These are phyloP conservation scores for Pseudococcus longispinus DNA, from an alignment of 2,888 invertebrate species.

Conservation along the genomic window DNA sequence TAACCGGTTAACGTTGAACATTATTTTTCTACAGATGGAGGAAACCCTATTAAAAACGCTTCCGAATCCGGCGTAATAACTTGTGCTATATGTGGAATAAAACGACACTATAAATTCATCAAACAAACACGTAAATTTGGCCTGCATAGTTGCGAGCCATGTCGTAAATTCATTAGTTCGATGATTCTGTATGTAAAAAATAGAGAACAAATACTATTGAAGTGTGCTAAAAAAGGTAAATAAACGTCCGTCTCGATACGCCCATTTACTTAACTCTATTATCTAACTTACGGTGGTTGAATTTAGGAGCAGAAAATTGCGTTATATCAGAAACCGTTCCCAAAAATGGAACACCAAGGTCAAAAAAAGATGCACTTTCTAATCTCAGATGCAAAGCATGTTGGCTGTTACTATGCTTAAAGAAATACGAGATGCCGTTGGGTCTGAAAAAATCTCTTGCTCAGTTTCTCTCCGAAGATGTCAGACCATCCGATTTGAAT, in stretches of 20 bases:
- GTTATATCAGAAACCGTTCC: constrained; percentile 36
- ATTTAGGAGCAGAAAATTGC: constrained; percentile 48
- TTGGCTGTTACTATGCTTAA: constrained; percentile 84
- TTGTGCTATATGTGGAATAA: constrained; percentile 81
- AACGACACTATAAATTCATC: constrained; percentile 77
- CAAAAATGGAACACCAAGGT: constrained; percentile 14
- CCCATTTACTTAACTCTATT: background rate
- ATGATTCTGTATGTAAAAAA: constrained; percentile 65
- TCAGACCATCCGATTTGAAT: constrained; percentile 43
- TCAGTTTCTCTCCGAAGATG: constrained; percentile 72
- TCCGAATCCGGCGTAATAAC: constrained; percentile 64
- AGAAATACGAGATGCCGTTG: constrained; percentile 78
- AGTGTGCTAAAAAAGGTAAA: constrained; percentile 48
- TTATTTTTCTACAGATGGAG: constrained; percentile 10
- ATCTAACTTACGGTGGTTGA: background rate
- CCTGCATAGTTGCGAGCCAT: constrained; percentile 83
- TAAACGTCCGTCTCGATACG: background rate
- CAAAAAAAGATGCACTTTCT: constrained; percentile 57
- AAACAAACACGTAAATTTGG: constrained; percentile 84
- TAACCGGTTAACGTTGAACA: background rate
- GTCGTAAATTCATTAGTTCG: constrained; percentile 84
- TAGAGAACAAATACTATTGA: constrained; percentile 38
- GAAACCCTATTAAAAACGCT: constrained; percentile 19
- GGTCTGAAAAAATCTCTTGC: constrained; percentile 73
- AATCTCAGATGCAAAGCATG: constrained; percentile 83